Conservation (phyloP, 2,113 vertebrate species). For the Bombycilla garrulus region DNA sequence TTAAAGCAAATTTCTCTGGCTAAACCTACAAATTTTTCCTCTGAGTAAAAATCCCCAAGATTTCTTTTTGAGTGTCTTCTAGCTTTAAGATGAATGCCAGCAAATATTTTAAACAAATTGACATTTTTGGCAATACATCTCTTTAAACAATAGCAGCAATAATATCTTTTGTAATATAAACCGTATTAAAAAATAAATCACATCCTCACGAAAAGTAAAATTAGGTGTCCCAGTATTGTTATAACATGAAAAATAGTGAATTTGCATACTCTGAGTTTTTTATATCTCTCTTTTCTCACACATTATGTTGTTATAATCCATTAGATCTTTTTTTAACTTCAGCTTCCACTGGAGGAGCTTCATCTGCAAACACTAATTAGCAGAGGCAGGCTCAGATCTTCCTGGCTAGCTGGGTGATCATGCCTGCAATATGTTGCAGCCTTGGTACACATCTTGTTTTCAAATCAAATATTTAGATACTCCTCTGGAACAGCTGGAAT, state of each 20-base stretch:
- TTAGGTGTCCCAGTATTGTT: not conserved
- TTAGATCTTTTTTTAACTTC: not conserved
- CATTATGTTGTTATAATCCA: not conserved
- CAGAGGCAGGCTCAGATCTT: not conserved
- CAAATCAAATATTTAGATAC: conserved; percentile 52
- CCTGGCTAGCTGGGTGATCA: not conserved
- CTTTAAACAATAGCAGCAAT: not conserved
- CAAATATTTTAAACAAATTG: not conserved
- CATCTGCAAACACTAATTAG: not conserved
- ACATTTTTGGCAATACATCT: not conserved
- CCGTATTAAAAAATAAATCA: not conserved
- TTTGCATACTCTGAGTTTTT: no score
- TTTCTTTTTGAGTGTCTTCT: not conserved
- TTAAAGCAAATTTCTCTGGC: not conserved
- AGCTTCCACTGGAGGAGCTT: not conserved
- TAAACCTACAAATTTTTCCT: not conserved
- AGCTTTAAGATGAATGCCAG: not conserved
- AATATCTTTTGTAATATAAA: not conserved
- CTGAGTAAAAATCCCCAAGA: not conserved
- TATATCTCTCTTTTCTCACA: not conserved
- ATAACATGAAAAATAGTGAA: not conserved
- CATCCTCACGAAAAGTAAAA: not conserved
- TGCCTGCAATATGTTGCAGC: not conserved
- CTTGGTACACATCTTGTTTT: not conserved
- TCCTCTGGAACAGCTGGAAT: conserved; percentile 47